Base-by-base conservation (phyloP, 2,888 invertebrate genomes). In the Epistrophella euchroma region DNA sequence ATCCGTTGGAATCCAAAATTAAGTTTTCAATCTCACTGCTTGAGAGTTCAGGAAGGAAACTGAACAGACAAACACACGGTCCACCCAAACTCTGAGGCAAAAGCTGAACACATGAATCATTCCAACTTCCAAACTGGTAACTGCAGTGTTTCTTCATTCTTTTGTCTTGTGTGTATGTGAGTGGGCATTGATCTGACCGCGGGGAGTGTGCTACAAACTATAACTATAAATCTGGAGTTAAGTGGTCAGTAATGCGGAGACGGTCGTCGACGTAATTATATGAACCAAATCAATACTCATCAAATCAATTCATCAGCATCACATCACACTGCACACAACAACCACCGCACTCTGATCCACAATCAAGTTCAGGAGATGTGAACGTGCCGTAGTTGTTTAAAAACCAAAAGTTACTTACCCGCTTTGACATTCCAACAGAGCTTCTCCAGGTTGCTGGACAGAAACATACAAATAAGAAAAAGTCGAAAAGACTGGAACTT, bases 211-310 rank as follows among this genome's bases (percentile, higher is more conserved):
- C 58, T 40, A 45, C 7, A 37, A 50, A 50, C 52, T 52, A 68
- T 25, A 37, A 40, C 68, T 68, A 85, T 85, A 76, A 85, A 85
- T 85, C 68, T 72, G 50, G 64, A 66, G 28, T 71, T 25, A 58
- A 80, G 75, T 70, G 76, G 81, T 76, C 81, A 68, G 81, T 76
- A 85, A 76, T 85, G 75, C 71, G 75, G 80, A 47, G 47, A 45
- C 11, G 64, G 1, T 15, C 13, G 25, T 22, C 60, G 40, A 15
- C 64, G 80, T 73, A 80, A 76, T 85, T 85, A 76, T 76, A 85
- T 76, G 80, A 75, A 80, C 58, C 62, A 85, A 76, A 85, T 85
- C 85, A 85, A 85, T 85, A 85, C 73, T 62, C 68, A n/a, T n/a
- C n/a, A n/a, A n/a, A n/a, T n/a, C n/a, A 77, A 81, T 81, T 81